Conservation (phyloP, 2,113 vertebrate species). For the Paradoxurus hermaphroditus region DNA sequence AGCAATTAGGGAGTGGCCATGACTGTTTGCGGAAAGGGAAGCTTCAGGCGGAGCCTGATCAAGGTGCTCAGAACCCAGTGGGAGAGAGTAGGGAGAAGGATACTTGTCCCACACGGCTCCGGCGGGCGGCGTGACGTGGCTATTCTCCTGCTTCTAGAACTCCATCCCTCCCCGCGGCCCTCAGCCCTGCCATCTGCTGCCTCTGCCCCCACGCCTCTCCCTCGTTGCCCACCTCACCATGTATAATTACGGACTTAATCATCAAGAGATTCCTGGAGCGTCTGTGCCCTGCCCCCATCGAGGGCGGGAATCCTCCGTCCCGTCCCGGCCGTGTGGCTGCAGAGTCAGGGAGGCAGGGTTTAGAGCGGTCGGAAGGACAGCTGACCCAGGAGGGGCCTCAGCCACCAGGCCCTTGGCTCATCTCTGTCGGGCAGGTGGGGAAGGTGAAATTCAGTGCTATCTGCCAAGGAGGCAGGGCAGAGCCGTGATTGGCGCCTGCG, state of each 20-base stretch:
- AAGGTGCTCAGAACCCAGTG: not conserved
- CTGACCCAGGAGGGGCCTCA: too few species aligned
- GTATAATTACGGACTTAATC: rapidly evolving
- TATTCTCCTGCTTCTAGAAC: not conserved
- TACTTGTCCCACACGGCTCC: not conserved
- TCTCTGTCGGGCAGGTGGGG: not conserved
- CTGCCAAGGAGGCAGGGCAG: not conserved
- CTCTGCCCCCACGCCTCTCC: rapidly evolving
- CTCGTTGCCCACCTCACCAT: rapidly evolving
- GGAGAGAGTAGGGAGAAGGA: not conserved
- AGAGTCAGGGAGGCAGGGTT: not conserved
- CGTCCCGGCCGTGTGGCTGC: rapidly evolving
- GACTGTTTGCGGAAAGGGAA: too few species aligned
- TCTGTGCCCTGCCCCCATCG: rapidly evolving
- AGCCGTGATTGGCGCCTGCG: rapidly evolving
- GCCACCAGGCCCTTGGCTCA: not conserved
- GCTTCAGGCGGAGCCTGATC: not conserved
- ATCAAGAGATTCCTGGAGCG: not conserved
- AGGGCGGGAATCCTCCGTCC: not conserved
- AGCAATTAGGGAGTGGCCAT: rapidly evolving
- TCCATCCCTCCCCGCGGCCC: rapidly evolving
- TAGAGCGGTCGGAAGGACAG: not conserved
- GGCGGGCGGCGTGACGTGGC: not conserved
- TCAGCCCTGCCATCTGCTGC: rapidly evolving
- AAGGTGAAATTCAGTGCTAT: not conserved